A percentile compares a stretch with the other conserved stretches of the same genome.
These are phyloP conservation scores for Arctopsyche grandis DNA, from an alignment of 1,140 invertebrate species.

Conservation along the genomic window DNA sequence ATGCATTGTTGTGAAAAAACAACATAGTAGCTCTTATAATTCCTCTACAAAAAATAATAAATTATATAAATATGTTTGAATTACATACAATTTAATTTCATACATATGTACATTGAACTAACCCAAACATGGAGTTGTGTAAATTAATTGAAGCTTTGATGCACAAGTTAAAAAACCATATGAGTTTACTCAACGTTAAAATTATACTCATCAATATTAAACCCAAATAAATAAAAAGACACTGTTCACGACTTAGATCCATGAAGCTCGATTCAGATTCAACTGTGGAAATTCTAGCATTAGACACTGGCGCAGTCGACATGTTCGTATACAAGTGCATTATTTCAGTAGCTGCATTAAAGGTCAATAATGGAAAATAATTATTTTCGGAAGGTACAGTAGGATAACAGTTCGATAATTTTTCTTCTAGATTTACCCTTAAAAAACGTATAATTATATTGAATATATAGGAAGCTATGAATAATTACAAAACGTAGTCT, in stretches of 20 bases:
- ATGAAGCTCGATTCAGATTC: constrained; percentile 45
- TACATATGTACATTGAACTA: constrained; percentile 33
- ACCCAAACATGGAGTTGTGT: constrained; percentile 82
- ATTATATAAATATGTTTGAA: constrained; percentile 3
- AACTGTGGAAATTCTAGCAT: too few species aligned
- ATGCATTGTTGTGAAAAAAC: constrained; percentile 85
- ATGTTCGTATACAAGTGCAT: not conserved
- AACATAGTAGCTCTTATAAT: constrained; percentile 79
- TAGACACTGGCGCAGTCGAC: not conserved
- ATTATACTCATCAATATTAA: constrained; percentile 65
- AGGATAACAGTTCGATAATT: constrained; percentile 71
- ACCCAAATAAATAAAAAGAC: constrained; percentile 69
- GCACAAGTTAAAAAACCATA: constrained; percentile 77
- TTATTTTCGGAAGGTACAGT: constrained; percentile 52
- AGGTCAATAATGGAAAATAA: not conserved
- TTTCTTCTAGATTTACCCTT: constrained; percentile 66
- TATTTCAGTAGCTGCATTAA: not conserved
- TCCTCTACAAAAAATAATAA: constrained; percentile 71
- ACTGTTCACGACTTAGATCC: constrained; percentile 61
- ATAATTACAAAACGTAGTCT: too few species aligned
- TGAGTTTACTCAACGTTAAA: constrained; percentile 63
- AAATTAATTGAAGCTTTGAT: constrained; percentile 77
- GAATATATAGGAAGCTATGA: not conserved
- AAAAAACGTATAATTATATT: constrained; percentile 63
- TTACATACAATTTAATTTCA: not conserved